Percentiles rank a stretch among this genome's conserved stretches.
Evolutionary conservation across 1,140 invertebrate genomes (phyloP).

Genomic region (Drosophila yakuba): DNA sequence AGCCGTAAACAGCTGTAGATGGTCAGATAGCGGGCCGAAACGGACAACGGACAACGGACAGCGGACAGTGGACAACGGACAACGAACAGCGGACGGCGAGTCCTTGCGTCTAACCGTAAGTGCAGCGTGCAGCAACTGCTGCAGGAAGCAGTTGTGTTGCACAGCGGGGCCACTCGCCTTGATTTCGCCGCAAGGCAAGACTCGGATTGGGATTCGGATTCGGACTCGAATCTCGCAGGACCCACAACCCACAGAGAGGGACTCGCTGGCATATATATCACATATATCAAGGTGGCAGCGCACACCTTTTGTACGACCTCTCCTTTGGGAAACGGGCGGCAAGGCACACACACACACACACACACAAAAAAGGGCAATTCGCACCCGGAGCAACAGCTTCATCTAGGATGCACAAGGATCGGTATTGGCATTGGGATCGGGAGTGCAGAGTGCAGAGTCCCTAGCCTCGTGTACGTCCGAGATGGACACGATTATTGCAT

Average conservation of each 20-base stretch:
- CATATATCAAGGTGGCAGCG: conserved; percentile 62
- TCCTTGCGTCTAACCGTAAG: conserved; percentile 52
- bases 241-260: conserved; percentile 28
- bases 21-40: conserved; percentile 7
- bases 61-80: not conserved
- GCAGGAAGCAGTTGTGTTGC: conserved; percentile 73
- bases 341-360: not conserved
- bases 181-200: conserved; percentile 70
- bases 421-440: not conserved
- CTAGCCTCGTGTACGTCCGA: conserved; percentile 2
- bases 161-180: conserved; percentile 72
- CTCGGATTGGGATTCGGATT: not conserved
- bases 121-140: conserved; percentile 38
- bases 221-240: conserved; percentile 22
- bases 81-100: not conserved
- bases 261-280: conserved; percentile 31
- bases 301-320: conserved; percentile 43
- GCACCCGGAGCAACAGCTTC: conserved; percentile 70
- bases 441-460: not conserved
- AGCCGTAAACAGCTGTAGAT: conserved; percentile 59
- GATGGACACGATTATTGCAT: conserved; percentile 78
- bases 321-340: conserved; percentile 52
- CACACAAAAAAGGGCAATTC: conserved; percentile 45
- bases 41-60: not conserved
- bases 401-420: conserved; percentile 26